Conservation (phyloP, 2,888 invertebrate genomes). For the Papilio gigon region DNA sequence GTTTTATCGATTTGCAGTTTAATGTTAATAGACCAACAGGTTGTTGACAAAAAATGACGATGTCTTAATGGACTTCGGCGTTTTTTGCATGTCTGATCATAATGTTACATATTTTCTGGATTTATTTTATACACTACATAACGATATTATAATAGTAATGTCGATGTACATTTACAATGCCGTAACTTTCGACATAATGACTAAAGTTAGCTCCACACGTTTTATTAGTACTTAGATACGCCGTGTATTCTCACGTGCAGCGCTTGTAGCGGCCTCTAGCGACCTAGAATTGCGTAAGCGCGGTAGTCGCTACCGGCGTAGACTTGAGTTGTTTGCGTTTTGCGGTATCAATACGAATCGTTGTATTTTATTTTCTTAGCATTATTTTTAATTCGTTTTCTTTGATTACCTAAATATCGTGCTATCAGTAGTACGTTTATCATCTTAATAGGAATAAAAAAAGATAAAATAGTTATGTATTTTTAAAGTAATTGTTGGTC, state of each 20-base stretch:
- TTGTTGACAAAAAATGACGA: background rate
- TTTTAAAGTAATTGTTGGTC: conserved; percentile 25
- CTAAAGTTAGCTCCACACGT: conserved; percentile 74
- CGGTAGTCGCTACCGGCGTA: conserved; percentile 56
- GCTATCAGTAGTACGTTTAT: too few species aligned
- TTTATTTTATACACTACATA: background rate
- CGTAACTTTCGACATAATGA: conserved; percentile 71
- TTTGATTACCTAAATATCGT: background rate
- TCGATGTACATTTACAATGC: conserved; percentile 55
- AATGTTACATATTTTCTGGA: background rate
- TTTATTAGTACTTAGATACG: conserved; percentile 12
- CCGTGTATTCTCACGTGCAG: background rate
- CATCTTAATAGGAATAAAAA: background rate
- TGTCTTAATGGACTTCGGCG: background rate
- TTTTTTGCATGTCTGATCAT: background rate
- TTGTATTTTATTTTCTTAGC: background rate
- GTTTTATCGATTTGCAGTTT: conserved; percentile 9
- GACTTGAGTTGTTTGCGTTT: conserved; percentile 30
- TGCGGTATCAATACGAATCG: conserved; percentile 3
- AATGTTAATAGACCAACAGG: background rate
- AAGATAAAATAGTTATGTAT: background rate
- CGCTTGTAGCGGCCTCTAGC: conserved; percentile 68
- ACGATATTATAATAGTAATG: conserved; percentile 26
- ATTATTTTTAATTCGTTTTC: background rate
- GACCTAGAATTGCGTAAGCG: conserved; percentile 76